phyloP scores from a whole-genome alignment of 2,888 invertebrate genomes.

The Linnaemya vulpina region DNA sequence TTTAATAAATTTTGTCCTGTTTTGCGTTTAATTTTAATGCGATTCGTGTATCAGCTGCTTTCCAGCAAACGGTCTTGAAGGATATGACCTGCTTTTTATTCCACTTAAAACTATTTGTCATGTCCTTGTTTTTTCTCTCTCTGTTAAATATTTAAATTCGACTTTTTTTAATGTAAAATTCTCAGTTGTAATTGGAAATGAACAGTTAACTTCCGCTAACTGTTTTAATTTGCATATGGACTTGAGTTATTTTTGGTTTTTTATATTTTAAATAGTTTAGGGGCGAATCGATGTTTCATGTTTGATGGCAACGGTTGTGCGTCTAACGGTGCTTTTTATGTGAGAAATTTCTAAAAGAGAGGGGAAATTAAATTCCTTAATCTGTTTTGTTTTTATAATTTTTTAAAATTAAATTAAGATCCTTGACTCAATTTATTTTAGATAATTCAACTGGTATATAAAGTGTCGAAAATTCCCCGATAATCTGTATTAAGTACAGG shows the following conservation, averaged over 20 bases:
- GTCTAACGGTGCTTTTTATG: not conserved
- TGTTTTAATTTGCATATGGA: constrained; percentile 34
- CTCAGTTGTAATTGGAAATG: constrained; percentile 68
- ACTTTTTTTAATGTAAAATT: constrained; percentile 30
- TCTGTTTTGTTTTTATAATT: no score
- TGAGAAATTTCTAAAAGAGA: not conserved
- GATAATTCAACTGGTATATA: no score
- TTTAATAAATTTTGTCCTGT: constrained; percentile 59
- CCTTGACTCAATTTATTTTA: no score
- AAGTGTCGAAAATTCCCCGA: no score
- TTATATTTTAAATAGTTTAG: not conserved
- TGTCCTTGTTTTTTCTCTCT: constrained; percentile 38
- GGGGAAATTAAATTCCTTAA: no score
- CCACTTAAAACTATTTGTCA: constrained; percentile 61
- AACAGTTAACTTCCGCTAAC: constrained; percentile 72
- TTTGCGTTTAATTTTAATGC: not conserved
- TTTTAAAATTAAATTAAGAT: no score
- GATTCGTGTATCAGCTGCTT: constrained; percentile 64
- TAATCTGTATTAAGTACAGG: no score
- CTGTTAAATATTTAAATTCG: constrained; percentile 18
- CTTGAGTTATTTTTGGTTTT: not conserved
- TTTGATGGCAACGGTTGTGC: not conserved
- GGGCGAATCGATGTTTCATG: not conserved
- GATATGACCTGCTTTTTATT: constrained; percentile 60
- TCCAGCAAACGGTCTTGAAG: not conserved